Conservation (phyloP, 2,113 vertebrate species). For the Sakesphorus luctuosus region DNA sequence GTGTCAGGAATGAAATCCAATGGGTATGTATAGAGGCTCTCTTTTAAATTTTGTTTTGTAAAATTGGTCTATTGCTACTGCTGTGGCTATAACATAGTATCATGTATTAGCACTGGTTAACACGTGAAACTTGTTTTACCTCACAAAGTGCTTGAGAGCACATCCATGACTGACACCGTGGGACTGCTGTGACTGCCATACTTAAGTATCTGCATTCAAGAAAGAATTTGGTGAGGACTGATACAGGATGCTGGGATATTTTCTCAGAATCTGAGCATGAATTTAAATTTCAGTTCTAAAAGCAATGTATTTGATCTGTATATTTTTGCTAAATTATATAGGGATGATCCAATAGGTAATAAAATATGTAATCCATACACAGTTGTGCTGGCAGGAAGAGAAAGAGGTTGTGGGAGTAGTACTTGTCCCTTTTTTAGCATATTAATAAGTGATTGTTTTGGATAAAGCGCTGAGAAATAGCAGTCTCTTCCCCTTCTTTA, state of each 20-base stretch:
- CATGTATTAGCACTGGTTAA: fast-evolving
- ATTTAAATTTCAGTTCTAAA: neutral
- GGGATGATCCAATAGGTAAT: neutral
- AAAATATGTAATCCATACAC: neutral
- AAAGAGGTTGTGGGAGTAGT: neutral
- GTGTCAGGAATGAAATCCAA: neutral
- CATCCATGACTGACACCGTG: fast-evolving
- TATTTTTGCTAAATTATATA: neutral
- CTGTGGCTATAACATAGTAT: neutral
- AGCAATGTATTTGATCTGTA: neutral
- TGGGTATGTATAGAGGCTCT: neutral
- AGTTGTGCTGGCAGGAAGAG: neutral
- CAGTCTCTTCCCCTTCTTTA: fast-evolving
- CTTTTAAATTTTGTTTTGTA: neutral
- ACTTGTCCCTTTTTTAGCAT: neutral
- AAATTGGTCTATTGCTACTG: neutral
- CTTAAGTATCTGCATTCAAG: neutral
- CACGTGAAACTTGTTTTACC: neutral
- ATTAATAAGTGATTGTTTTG: neutral
- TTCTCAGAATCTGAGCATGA: neutral
- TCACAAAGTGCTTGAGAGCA: neutral
- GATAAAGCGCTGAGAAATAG: neutral
- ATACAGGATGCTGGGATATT: neutral
- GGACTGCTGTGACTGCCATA: neutral
- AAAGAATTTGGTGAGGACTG: neutral